These are phyloP conservation scores for Bellardia pandia DNA, from an alignment of 2,888 invertebrate genomes.

Conservation along the genomic window DNA sequence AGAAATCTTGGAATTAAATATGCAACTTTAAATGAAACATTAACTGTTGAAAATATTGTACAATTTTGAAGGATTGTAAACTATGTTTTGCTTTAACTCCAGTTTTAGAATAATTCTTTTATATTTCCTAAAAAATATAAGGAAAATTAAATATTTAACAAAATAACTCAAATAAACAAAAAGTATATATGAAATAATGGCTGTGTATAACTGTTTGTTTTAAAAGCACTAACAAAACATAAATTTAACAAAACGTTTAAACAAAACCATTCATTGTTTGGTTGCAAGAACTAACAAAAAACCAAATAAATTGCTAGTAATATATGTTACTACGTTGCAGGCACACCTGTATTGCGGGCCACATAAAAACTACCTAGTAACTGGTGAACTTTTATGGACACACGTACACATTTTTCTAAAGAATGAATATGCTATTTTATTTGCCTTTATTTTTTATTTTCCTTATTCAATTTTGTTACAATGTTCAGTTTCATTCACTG, in stretches of 20 bases:
- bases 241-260: constrained; percentile 15
- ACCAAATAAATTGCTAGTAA: constrained; percentile 38
- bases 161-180: too few relatives aligned
- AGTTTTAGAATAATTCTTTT: too few relatives aligned
- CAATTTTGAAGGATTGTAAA: too few relatives aligned
- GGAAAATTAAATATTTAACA: too few relatives aligned
- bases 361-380: neutral
- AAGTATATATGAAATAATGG: neutral
- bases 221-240: neutral
- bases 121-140: too few relatives aligned
- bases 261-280: constrained; percentile 9
- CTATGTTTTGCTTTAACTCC: too few relatives aligned
- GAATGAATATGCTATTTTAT: neutral
- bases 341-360: constrained; percentile 52
- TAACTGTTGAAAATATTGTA: too few relatives aligned
- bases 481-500: constrained; percentile 23
- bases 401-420: constrained; percentile 6
- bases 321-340: constrained; percentile 36
- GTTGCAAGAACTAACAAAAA: neutral
- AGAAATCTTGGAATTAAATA: too few relatives aligned
- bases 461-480: constrained; percentile 20
- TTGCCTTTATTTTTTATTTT: neutral
- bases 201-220: neutral
- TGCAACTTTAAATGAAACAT: too few relatives aligned
- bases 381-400: constrained; percentile 2